Conservation (phyloP, 1,140 invertebrate species). For the Drosophila chauvacae region DNA sequence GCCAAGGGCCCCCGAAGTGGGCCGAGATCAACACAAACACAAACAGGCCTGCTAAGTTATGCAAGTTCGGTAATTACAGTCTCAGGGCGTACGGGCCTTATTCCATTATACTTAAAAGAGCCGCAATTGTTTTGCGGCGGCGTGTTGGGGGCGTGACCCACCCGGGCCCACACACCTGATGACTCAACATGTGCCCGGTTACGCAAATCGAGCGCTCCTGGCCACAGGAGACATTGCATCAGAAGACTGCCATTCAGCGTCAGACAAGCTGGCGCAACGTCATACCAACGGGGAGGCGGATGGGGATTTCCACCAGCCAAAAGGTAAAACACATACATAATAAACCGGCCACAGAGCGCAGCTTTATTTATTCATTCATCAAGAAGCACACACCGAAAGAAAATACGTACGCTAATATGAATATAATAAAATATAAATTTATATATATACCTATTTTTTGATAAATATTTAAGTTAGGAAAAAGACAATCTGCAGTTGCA, state of each 20-base stretch:
- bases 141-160: slow-evolving; percentile 24
- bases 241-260: slow-evolving; percentile 52
- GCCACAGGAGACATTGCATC: slow-evolving; percentile 72
- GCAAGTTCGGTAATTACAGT: slow-evolving; percentile 72
- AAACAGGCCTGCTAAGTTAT: slow-evolving; percentile 55
- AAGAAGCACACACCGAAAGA: slow-evolving; percentile 28
- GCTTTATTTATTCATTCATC: slow-evolving; percentile 73
- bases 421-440: too few relatives aligned
- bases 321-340: slow-evolving; percentile 46
- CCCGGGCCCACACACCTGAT: slow-evolving; percentile 27
- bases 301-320: slow-evolving; percentile 38
- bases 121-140: slow-evolving; percentile 58
- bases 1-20: slow-evolving; percentile 18
- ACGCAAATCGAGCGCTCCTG: slow-evolving; percentile 68
- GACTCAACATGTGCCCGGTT: slow-evolving; percentile 77
- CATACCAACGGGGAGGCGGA: slow-evolving; percentile 45
- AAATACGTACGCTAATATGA: background rate
- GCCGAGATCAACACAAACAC: slow-evolving; percentile 18
- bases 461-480: too few relatives aligned
- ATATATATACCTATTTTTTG: too few relatives aligned
- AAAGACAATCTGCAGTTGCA: too few relatives aligned
- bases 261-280: slow-evolving; percentile 70
- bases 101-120: slow-evolving; percentile 50
- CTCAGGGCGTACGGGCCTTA: slow-evolving; percentile 50
- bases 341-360: slow-evolving; percentile 35